Base-by-base conservation (phyloP, 2,797 vertebrate genomes). In the Rhadinocentrus ornatus region DNA sequence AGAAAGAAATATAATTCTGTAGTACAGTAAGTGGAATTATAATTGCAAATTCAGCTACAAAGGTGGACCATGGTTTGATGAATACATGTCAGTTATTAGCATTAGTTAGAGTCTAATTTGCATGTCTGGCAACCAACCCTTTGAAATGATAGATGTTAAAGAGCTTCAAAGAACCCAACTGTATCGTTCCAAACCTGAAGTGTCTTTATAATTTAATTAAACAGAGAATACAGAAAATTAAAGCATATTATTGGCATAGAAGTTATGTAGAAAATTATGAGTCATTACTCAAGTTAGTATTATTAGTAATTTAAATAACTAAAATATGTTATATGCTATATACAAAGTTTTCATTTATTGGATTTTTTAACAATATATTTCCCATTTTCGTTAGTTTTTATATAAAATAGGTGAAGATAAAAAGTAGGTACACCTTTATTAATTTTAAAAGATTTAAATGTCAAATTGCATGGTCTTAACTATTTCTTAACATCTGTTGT, bases 91-190 rank as follows among this genome's bases (percentile, higher is more conserved):
- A 66, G 2, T 66, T 52, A 61, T 76, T 27, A 41, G 31, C 35
- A 48, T 81, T 62, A 46, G 46, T 62, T 20, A 56, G 46, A 5
- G 32, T 32, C 48, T 55, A 15, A 75, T 66, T 67, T 57, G 13
- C 62, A 65, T 59, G 0, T 63, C 59, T 59, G 31, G 48, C 60
- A 57, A 39, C 50, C 54, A 48, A 61, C 52, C n/a, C 53, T 75
- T 72, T 71, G 63, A 68, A 78, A 66, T 58, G 26, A 41, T 54
- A 69, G 61, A 35, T 32, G 55, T 24, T 35, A 39, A 68, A 26
- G 41, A 52, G 52, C 66, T 48, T 74, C 35, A 35, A 67, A 65
- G 22, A 67, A n/a, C 24, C 6, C 3, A 15, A 68, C 0, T 32
- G 11, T 9, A 26, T 34, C 22, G 58, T 24, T 20, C 16, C 18